phyloP scores from a whole-genome alignment of 2,888 invertebrate species.

The Empis livida region DNA sequence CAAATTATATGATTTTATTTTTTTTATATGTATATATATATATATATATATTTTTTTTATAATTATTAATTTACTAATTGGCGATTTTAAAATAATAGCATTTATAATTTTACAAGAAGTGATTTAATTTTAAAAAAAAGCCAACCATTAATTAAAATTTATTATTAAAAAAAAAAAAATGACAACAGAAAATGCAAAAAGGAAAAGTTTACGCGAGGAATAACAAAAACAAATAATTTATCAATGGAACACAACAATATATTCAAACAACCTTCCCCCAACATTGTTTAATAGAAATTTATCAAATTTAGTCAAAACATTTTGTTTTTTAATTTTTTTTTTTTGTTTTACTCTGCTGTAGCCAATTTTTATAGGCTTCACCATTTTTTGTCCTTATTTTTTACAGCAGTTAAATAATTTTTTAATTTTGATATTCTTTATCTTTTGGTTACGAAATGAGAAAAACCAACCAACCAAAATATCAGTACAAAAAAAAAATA shows the following conservation, averaged over 20 bases:
- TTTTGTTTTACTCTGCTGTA: too few species aligned
- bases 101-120: not conserved
- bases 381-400: too few species aligned
- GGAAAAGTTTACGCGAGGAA: not conserved
- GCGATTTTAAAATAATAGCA: not conserved
- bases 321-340: not conserved
- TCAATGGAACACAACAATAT: too few species aligned
- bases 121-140: not conserved
- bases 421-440: not conserved
- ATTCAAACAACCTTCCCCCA: too few species aligned
- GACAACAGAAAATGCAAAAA: not conserved
- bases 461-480: not conserved
- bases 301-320: not conserved
- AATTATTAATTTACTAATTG: constrained; percentile 4
- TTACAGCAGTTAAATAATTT: not conserved
- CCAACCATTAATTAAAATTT: not conserved
- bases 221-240: not conserved
- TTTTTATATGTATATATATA: constrained; percentile 5
- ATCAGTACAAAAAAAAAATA: too few species aligned
- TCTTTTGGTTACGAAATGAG: too few species aligned
- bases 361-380: too few species aligned
- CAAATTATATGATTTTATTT: constrained; percentile 9
- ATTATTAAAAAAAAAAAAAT: not conserved
- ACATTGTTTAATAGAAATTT: too few species aligned
- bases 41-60: constrained; percentile 7